These are phyloP conservation scores for Mus minutoides DNA, from an alignment of 2,797 vertebrate genomes.

Conservation along the genomic window DNA sequence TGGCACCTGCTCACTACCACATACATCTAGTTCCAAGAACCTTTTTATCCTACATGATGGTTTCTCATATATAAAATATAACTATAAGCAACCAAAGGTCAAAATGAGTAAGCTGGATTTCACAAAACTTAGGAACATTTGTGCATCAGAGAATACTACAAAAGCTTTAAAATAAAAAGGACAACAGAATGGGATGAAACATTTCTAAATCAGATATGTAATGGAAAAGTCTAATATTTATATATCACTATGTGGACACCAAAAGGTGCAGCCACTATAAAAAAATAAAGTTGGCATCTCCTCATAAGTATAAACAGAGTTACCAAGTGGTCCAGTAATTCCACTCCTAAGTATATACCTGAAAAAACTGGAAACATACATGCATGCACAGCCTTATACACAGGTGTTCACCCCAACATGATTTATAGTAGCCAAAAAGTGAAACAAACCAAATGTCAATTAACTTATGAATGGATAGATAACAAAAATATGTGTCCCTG, in stretches of 20 bases:
- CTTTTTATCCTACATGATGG: not conserved
- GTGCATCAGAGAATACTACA: not conserved
- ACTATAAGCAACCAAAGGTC: not conserved
- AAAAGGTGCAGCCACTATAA: not conserved
- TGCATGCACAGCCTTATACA: not conserved
- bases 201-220: not conserved
- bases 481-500: not conserved
- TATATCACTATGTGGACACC: not conserved
- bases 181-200: not conserved
- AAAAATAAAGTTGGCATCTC: not conserved
- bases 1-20: not conserved
- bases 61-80: constrained; percentile 6
- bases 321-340: not conserved
- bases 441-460: constrained; percentile 39
- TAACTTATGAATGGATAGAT: not conserved
- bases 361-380: not conserved
- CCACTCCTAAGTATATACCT: not conserved
- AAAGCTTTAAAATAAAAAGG: not conserved
- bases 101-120: not conserved
- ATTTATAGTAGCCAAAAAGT: not conserved
- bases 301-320: not conserved
- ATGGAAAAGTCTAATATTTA: not conserved
- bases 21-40: not conserved
- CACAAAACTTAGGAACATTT: not conserved
- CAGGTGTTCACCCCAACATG: not conserved